These are phyloP conservation scores for Agrochola lota DNA, from an alignment of 2,888 invertebrate species.

Conservation along the genomic window DNA sequence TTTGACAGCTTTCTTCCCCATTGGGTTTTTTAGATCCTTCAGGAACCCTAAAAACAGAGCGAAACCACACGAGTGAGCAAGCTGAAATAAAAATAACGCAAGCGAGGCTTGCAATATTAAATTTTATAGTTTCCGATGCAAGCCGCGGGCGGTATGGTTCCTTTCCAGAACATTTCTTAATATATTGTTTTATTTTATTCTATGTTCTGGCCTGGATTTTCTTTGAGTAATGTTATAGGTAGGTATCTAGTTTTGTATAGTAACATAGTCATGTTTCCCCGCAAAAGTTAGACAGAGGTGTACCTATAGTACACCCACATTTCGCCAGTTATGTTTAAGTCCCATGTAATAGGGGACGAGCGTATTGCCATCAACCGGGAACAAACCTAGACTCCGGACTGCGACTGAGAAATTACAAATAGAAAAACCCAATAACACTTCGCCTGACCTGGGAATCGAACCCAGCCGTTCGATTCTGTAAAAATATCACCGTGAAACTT, in stretches of 20 bases:
- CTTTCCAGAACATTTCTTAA: constrained; percentile 19
- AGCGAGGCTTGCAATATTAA: constrained; percentile 55
- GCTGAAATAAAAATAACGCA: constrained; percentile 39
- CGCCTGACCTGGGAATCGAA: too few species aligned
- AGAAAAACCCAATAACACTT: too few species aligned
- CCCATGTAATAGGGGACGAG: too few species aligned
- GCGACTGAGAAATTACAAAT: too few species aligned
- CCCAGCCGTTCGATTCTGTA: too few species aligned
- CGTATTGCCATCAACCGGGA: too few species aligned
- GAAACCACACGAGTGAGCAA: constrained; percentile 12
- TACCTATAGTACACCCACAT: too few species aligned
- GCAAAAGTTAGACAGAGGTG: too few species aligned
- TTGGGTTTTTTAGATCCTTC: background rate
- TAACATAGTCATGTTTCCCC: too few species aligned
- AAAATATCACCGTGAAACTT: too few species aligned
- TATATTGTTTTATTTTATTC: constrained; percentile 38
- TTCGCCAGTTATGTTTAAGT: too few species aligned
- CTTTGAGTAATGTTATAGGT: background rate
- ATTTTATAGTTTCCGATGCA: constrained; percentile 63
- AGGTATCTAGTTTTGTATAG: background rate
- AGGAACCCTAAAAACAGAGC: constrained; percentile 14
- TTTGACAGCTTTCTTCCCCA: background rate
- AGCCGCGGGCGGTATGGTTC: constrained; percentile 18
- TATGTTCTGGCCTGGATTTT: background rate
- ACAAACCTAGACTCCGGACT: too few species aligned